Percentiles rank a stretch among this genome's conserved stretches.
Evolutionary conservation across 2,888 invertebrate species (phyloP).

Genomic region (Antheraea yamamai): DNA sequence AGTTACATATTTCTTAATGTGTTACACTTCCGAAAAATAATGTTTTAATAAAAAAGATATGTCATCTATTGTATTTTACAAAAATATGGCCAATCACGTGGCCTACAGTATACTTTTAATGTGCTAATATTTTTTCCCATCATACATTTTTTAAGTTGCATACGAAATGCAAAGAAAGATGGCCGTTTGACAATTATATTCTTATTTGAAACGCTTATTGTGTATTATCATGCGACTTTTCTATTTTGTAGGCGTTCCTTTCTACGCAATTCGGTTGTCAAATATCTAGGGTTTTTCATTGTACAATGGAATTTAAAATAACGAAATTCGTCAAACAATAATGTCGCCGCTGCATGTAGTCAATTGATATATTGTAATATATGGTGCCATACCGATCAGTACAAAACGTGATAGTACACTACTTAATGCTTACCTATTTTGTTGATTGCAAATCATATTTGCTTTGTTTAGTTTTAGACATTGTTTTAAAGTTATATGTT

Average conservation of each 20-base stretch:
- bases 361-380: conserved; percentile 7
- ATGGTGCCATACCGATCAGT: conserved; percentile 32
- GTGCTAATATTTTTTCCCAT: too few species aligned
- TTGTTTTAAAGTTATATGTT: conserved; percentile 19
- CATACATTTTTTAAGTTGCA: too few species aligned
- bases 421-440: conserved; percentile 12
- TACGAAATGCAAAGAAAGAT: too few species aligned
- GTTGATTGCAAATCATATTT: conserved; percentile 11
- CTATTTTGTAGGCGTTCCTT: neutral
- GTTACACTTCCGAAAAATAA: too few species aligned
- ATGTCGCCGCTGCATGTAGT: neutral
- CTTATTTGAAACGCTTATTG: neutral
- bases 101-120: too few species aligned
- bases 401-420: conserved; percentile 16
- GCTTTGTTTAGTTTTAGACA: conserved; percentile 20
- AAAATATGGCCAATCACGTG: too few species aligned
- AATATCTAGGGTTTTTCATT: neutral
- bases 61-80: too few species aligned
- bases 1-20: too few species aligned
- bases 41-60: too few species aligned
- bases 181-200: too few species aligned
- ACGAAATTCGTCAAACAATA: neutral
- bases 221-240: neutral
- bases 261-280: neutral
- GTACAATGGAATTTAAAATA: neutral